Percentiles rank a stretch among this genome's conserved stretches.
Evolutionary conservation across 2,888 invertebrate genomes (phyloP).

Genomic region (Oscheius sp.): DNA sequence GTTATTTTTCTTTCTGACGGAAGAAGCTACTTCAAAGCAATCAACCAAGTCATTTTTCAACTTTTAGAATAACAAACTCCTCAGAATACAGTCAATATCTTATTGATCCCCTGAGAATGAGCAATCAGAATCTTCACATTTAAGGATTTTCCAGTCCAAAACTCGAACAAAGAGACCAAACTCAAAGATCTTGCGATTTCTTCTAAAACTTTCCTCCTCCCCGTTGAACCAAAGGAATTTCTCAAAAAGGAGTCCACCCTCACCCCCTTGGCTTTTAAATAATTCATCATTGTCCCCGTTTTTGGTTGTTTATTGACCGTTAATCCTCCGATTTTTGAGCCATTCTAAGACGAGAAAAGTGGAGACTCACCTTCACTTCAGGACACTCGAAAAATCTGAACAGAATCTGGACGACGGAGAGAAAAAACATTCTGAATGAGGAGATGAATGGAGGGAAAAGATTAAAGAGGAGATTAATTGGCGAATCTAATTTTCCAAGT

Average conservation of each 20-base stretch:
- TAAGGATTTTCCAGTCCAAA: background rate
- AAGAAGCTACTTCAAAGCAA: no score
- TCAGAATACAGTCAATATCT: no score
- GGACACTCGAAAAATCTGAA: background rate
- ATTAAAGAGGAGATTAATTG: background rate
- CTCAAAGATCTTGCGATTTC: no score
- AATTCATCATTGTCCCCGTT: background rate
- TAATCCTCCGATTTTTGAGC: background rate
- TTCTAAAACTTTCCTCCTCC: background rate
- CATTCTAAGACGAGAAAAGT: background rate
- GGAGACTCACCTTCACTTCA: slow-evolving; percentile 1
- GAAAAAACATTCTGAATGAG: background rate
- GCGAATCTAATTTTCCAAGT: no score
- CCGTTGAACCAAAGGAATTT: no score
- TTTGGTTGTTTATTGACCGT: background rate
- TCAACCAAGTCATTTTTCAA: no score
- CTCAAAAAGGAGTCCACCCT: no score
- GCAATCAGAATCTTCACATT: background rate
- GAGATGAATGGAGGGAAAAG: background rate
- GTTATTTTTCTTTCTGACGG: no score
- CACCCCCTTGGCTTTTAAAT: background rate
- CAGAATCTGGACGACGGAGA: slow-evolving; percentile 6
- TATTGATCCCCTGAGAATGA: background rate
- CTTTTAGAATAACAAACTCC: no score
- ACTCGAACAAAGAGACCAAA: no score